phyloP scores from a whole-genome alignment of 2,113 vertebrate species.

The Thinocorus orbignyianus region DNA sequence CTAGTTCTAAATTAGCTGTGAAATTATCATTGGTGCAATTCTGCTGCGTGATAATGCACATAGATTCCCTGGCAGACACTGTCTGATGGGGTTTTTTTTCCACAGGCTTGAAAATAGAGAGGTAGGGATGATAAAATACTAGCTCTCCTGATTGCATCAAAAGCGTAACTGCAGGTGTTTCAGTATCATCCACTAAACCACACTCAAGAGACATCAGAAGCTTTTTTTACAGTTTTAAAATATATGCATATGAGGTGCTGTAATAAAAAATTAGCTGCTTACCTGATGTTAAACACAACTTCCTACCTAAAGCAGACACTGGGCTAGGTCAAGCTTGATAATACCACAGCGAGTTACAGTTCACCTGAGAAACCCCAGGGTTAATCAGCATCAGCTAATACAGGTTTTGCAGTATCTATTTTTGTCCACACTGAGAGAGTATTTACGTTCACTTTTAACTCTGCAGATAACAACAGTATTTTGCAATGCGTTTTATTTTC shows the following conservation, averaged over 20 bases:
- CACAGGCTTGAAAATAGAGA: background rate
- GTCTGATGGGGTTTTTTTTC: background rate
- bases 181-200: background rate
- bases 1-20: conserved; percentile 36
- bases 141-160: background rate
- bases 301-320: background rate
- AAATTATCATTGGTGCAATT: conserved; percentile 26
- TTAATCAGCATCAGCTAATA: background rate
- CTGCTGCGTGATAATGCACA: background rate
- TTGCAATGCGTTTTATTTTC: background rate
- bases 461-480: background rate
- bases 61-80: background rate
- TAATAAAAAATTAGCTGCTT: background rate
- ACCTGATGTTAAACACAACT: background rate
- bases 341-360: background rate
- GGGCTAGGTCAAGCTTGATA: background rate
- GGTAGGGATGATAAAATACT: background rate
- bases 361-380: background rate
- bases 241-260: background rate
- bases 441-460: background rate
- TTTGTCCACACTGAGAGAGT: background rate
- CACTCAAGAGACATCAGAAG: background rate
- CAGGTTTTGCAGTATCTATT: background rate
- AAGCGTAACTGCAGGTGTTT: background rate
- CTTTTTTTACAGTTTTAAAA: background rate